phyloP scores from a whole-genome alignment of 2,113 vertebrate species.

The Eulemur rufifrons region DNA sequence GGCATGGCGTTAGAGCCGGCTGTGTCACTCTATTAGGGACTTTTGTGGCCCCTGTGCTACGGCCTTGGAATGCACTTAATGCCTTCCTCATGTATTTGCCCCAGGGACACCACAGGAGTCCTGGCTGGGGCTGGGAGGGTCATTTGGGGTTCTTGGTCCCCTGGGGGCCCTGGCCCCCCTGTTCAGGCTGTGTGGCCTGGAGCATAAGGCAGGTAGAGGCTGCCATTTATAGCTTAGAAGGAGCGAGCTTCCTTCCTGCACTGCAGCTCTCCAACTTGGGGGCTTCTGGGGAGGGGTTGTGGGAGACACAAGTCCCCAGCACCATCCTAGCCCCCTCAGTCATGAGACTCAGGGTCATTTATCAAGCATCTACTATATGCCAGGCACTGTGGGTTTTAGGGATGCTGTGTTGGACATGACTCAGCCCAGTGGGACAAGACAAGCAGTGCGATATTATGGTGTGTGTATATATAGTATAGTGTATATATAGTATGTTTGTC shows the following conservation, averaged over 20 bases:
- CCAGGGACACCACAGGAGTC: neutral
- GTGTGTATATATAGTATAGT: no score
- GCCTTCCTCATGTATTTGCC: neutral
- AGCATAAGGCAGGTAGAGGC: neutral
- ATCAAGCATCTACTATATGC: neutral
- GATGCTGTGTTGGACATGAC: neutral
- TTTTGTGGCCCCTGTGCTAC: no score
- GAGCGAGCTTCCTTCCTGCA: neutral
- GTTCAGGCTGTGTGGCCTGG: neutral
- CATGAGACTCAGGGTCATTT: neutral
- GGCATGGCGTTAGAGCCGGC: neutral
- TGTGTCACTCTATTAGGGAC: accelerated
- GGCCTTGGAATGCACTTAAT: neutral
- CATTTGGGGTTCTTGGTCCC: neutral
- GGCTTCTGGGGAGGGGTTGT: neutral
- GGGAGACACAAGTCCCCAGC: no score
- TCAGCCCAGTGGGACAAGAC: neutral
- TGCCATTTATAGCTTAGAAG: neutral
- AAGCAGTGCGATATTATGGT: no score
- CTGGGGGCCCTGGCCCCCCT: neutral
- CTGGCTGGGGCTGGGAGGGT: neutral
- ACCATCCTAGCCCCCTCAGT: neutral
- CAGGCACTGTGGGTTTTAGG: neutral
- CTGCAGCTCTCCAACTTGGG: accelerated
- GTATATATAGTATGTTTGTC: no score